A percentile compares a stretch with the other conserved stretches of the same genome.
Evolutionary conservation across 2,113 vertebrate genomes (phyloP).

Genomic region (Tretioscincus oriximinensis): DNA sequence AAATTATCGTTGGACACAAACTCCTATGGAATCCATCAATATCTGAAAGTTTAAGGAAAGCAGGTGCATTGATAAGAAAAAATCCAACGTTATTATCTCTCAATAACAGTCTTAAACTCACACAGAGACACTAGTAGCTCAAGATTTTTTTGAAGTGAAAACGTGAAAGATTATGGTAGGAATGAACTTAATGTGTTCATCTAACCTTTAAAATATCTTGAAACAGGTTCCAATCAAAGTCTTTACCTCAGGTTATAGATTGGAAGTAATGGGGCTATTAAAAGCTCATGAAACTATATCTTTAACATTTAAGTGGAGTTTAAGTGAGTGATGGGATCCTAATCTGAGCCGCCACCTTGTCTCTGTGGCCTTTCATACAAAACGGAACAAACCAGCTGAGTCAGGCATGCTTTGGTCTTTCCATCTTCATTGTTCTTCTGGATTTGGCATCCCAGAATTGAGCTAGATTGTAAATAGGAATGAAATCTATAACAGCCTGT

Average conservation of each 20-base stretch:
- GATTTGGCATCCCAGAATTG: slow-evolving; percentile 40
- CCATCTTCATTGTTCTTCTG: slow-evolving; percentile 21
- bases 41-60: too few species aligned
- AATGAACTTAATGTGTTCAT: slow-evolving; percentile 62
- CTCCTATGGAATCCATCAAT: too few species aligned
- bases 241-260: slow-evolving; percentile 68
- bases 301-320: slow-evolving; percentile 72
- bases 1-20: too few species aligned
- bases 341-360: slow-evolving; percentile 27
- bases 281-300: slow-evolving; percentile 65
- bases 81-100: neutral
- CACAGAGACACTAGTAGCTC: neutral
- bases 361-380: slow-evolving; percentile 5
- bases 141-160: slow-evolving; percentile 20
- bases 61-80: neutral
- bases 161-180: slow-evolving; percentile 52
- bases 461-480: slow-evolving; percentile 53
- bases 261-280: slow-evolving; percentile 70
- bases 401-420: neutral
- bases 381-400: neutral
- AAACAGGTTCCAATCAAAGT: slow-evolving; percentile 60
- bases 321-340: slow-evolving; percentile 54
- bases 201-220: slow-evolving; percentile 64
- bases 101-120: neutral
- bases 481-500: slow-evolving; percentile 34